These are phyloP conservation scores for Pagetopsis macropterus DNA, from an alignment of 2,797 vertebrate genomes.

Conservation along the genomic window DNA sequence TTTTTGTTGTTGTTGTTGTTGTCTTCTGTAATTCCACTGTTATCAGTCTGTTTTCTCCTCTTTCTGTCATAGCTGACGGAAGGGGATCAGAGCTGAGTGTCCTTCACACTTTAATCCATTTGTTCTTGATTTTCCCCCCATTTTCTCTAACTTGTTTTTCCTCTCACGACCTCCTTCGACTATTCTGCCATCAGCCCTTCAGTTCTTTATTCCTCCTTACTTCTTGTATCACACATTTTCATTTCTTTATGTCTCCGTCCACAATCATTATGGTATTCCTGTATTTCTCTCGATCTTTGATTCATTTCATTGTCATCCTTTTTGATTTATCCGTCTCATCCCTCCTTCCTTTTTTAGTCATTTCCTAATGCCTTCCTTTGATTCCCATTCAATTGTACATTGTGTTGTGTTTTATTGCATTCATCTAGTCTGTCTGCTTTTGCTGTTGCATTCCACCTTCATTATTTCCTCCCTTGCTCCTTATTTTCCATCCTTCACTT, in stretches of 20 bases:
- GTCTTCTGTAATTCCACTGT: neutral
- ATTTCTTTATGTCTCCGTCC: neutral
- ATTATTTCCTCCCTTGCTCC: neutral
- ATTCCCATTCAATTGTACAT: neutral
- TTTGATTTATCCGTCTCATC: neutral
- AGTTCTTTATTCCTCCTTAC: neutral
- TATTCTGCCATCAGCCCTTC: neutral
- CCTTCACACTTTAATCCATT: neutral
- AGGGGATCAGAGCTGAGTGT: neutral
- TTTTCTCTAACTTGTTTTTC: neutral
- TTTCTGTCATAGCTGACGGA: neutral
- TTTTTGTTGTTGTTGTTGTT: neutral
- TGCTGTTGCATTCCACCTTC: neutral
- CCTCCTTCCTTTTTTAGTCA: neutral
- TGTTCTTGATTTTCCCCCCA: neutral
- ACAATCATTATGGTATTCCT: no score
- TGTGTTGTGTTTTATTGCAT: neutral
- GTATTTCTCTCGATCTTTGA: no score
- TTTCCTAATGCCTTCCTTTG: neutral
- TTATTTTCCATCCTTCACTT: neutral
- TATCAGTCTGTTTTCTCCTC: neutral
- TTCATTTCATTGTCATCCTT: neutral
- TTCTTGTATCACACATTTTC: no score
- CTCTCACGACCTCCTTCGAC: rapidly evolving
- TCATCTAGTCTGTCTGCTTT: neutral